Conservation (phyloP, 2,113 vertebrate genomes). For the Columbina picui region DNA sequence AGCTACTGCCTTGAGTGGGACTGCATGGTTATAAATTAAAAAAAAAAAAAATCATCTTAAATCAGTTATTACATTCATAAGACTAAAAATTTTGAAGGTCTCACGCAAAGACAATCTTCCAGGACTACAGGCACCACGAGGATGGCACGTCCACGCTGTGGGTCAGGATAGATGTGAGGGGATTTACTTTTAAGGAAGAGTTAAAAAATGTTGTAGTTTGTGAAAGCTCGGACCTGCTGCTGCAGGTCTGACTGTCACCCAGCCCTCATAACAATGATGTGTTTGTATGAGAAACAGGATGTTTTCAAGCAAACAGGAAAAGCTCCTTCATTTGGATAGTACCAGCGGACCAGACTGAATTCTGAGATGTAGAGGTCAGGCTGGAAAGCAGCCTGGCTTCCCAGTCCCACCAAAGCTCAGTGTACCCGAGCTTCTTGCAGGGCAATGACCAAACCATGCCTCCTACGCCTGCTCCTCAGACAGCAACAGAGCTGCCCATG, state of each 20-base stretch:
- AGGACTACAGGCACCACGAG: not conserved
- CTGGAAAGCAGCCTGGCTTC: not conserved
- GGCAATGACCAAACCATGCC: not conserved
- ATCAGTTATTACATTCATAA: accelerated
- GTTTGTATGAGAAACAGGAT: not conserved
- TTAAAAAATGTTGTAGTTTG: not conserved
- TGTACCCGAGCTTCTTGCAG: not conserved
- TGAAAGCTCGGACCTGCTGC: not conserved
- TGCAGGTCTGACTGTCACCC: not conserved
- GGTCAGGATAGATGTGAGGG: not conserved
- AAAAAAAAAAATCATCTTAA: not conserved
- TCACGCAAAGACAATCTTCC: not conserved
- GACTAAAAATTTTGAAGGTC: not conserved
- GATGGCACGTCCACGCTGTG: not conserved
- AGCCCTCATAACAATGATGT: not conserved
- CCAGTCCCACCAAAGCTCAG: not conserved
- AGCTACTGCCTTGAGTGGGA: not conserved
- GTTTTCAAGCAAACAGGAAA: not conserved
- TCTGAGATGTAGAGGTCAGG: not conserved
- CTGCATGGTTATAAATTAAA: not conserved
- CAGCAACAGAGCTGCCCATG: not conserved
- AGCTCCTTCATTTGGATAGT: not conserved
- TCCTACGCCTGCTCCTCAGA: not conserved
- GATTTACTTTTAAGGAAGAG: not conserved
- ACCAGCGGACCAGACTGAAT: not conserved